A percentile compares a stretch with the other conserved stretches of the same genome.
phyloP scores from a whole-genome alignment of 2,113 vertebrate species.

The Muntiacus reevesi region DNA sequence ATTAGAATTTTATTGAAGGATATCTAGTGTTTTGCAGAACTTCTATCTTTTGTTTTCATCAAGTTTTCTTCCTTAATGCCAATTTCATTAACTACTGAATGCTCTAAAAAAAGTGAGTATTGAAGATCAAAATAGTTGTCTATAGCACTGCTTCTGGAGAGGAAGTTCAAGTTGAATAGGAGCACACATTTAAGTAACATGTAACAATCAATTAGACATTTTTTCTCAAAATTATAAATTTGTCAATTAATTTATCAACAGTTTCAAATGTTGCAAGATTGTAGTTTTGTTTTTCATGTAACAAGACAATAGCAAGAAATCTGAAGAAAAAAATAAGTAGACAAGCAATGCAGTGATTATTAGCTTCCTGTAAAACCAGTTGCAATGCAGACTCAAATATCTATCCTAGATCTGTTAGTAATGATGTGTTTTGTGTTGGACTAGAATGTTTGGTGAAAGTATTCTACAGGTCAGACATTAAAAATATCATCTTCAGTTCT shows the following conservation, averaged over 20 bases:
- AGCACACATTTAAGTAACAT: not conserved
- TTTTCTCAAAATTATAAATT: not conserved
- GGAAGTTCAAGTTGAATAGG: not conserved
- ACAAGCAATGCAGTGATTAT: not conserved
- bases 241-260: not conserved
- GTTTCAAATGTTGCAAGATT: not conserved
- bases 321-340: not conserved
- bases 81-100: not conserved
- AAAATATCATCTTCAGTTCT: not conserved
- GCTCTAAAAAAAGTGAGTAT: not conserved
- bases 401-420: not conserved
- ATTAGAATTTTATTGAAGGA: not conserved
- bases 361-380: not conserved
- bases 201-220: not conserved
- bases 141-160: not conserved
- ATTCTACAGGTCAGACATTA: not conserved
- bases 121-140: not conserved
- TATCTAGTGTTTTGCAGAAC: not conserved
- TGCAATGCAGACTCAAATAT: not conserved
- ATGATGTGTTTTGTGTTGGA: not conserved
- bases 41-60: not conserved
- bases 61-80: not conserved
- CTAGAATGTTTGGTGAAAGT: not conserved
- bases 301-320: not conserved
- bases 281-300: not conserved